These are phyloP conservation scores for Halichoeres trimaculatus DNA, from an alignment of 2,113 vertebrate genomes.

Conservation along the genomic window DNA sequence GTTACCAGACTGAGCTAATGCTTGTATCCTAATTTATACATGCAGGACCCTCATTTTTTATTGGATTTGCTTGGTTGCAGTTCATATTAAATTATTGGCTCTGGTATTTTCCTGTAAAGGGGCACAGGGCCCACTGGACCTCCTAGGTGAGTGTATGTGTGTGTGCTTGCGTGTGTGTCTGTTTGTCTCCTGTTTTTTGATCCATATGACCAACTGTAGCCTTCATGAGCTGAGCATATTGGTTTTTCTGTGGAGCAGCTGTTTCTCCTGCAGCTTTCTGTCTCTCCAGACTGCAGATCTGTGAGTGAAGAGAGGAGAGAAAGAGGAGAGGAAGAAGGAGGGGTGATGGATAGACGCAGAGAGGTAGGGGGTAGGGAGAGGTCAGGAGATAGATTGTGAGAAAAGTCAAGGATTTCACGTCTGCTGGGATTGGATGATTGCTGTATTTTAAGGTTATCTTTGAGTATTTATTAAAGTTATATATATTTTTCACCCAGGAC, in stretches of 20 bases:
- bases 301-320: slow-evolving; percentile 33
- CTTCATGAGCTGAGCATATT: slow-evolving; percentile 45
- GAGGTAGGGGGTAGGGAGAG: slow-evolving; percentile 59
- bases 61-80: slow-evolving; percentile 69
- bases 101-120: slow-evolving; percentile 39
- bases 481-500: slow-evolving; percentile 26
- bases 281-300: slow-evolving; percentile 63
- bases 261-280: slow-evolving; percentile 76
- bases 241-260: slow-evolving; percentile 69
- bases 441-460: slow-evolving; percentile 52
- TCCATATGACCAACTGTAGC: slow-evolving; percentile 42
- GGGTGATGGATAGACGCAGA: slow-evolving; percentile 33
- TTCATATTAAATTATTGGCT: slow-evolving; percentile 57
- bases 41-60: slow-evolving; percentile 50
- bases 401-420: slow-evolving; percentile 73
- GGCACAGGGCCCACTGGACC: slow-evolving; percentile 42
- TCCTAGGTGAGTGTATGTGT: slow-evolving; percentile 15
- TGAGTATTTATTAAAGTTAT: slow-evolving; percentile 52
- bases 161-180: not conserved
- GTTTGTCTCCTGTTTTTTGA: slow-evolving; percentile 12
- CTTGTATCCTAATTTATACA: slow-evolving; percentile 62
- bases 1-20: slow-evolving; percentile 66
- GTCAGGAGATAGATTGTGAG: slow-evolving; percentile 67
- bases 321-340: slow-evolving; percentile 19
- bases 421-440: slow-evolving; percentile 46